Conservation (phyloP, 2,113 vertebrate species). For the Cromileptes altivelis region DNA sequence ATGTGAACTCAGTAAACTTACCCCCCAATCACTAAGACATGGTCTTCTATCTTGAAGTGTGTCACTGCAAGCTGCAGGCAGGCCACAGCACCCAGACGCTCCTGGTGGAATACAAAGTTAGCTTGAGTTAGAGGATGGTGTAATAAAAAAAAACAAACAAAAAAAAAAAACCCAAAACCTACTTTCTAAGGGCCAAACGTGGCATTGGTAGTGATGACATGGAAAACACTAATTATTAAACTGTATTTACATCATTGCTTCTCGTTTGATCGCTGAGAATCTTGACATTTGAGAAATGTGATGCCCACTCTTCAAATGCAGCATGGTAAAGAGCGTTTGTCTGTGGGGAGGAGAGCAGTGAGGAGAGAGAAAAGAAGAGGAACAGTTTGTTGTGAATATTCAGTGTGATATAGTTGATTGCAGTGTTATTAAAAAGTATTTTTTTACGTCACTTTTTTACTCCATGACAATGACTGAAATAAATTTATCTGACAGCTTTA, state of each 20-base stretch:
- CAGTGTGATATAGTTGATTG: too few relatives aligned
- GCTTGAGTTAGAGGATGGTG: neutral
- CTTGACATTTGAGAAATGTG: conserved; percentile 78
- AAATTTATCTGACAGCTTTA: too few relatives aligned
- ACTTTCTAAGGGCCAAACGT: neutral
- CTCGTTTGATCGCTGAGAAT: conserved; percentile 84
- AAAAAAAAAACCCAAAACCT: too few relatives aligned
- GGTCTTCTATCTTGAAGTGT: conserved; percentile 82
- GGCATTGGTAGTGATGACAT: neutral
- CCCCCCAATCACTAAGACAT: conserved; percentile 86
- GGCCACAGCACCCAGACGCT: conserved; percentile 85
- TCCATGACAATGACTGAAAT: too few relatives aligned
- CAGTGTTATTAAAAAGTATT: too few relatives aligned
- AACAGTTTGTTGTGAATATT: too few relatives aligned
- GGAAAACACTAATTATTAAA: neutral
- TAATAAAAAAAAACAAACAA: neutral
- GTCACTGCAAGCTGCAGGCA: conserved; percentile 85
- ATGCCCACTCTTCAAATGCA: conserved; percentile 85
- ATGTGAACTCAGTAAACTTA: conserved; percentile 44
- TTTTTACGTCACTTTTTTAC: too few relatives aligned
- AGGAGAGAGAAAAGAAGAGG: neutral
- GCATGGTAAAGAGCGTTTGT: conserved; percentile 82
- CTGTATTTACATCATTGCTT: conserved; percentile 80
- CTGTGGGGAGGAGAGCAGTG: conserved; percentile 64
- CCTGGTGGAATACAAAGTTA: conserved; percentile 54